phyloP scores from a whole-genome alignment of 2,113 vertebrate genomes.

The Vidua macroura region DNA sequence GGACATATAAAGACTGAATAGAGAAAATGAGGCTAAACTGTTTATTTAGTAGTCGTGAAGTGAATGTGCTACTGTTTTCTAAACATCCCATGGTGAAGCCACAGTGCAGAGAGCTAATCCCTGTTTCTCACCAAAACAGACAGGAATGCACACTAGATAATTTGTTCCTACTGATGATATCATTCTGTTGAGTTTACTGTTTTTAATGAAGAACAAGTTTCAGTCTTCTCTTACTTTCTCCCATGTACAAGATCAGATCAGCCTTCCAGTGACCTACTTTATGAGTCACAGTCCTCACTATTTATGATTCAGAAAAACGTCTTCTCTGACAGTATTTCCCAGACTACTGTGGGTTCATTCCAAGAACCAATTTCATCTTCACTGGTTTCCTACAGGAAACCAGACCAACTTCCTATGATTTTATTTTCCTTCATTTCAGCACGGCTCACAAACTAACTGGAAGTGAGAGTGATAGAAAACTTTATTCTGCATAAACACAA shows the following conservation, averaged over 20 bases:
- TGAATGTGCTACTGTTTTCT: conserved; percentile 54
- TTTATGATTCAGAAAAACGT: conserved; percentile 78
- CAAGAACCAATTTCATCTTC: conserved; percentile 82
- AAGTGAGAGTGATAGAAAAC: conserved; percentile 72
- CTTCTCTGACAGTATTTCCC: conserved; percentile 77
- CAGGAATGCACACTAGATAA: conserved; percentile 35
- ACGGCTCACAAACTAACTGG: conserved; percentile 75
- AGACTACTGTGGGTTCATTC: conserved; percentile 74
- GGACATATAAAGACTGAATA: neutral
- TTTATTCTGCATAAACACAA: conserved; percentile 55
- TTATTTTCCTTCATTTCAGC: conserved; percentile 81
- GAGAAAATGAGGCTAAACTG: neutral
- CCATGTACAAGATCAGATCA: conserved; percentile 65
- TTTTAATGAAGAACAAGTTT: conserved; percentile 63
- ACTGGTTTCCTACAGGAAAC: conserved; percentile 83
- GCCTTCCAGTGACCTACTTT: conserved; percentile 70
- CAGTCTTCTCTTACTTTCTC: conserved; percentile 69
- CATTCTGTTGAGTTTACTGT: conserved; percentile 40
- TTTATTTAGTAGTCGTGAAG: neutral
- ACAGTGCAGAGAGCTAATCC: neutral
- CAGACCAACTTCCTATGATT: conserved; percentile 82
- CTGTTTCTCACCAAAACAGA: conserved; percentile 36
- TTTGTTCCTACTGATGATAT: conserved; percentile 71
- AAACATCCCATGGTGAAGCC: neutral
- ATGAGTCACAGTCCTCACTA: conserved; percentile 75